A percentile compares a stretch with the other conserved stretches of the same genome.
Conservation (phyloP, 2,113 vertebrate species). For the Cepphus grylle region DNA sequence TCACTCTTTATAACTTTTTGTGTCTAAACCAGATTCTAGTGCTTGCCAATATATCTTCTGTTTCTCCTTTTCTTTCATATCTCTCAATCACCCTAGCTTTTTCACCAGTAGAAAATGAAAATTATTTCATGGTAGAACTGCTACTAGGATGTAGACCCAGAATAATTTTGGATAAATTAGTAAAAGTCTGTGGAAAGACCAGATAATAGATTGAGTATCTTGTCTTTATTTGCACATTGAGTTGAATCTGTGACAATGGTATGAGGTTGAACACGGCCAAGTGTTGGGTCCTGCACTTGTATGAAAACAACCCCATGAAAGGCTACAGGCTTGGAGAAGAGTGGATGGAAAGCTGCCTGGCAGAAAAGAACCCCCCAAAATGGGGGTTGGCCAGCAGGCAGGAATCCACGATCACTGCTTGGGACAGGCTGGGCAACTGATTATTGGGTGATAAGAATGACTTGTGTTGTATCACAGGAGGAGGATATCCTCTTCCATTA, state of each 20-base stretch:
- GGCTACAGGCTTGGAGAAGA: too few relatives aligned
- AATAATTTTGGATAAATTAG: not conserved
- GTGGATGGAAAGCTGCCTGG: too few relatives aligned
- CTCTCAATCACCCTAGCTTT: not conserved
- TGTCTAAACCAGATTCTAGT: not conserved
- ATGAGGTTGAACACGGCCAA: too few relatives aligned
- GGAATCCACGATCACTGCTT: not conserved
- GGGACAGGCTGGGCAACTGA: not conserved
- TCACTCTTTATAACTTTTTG: not conserved
- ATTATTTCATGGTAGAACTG: not conserved
- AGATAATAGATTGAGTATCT: not conserved
- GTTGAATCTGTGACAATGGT: not conserved
- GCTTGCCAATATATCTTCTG: not conserved
- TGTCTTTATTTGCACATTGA: not conserved
- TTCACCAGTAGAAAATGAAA: not conserved
- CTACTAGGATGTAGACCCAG: not conserved
- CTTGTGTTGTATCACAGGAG: not conserved
- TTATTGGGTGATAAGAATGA: not conserved
- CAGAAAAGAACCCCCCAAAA: not conserved
- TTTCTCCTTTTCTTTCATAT: not conserved
- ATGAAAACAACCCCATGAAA: too few relatives aligned
- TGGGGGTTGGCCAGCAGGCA: not conserved
- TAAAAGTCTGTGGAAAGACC: not conserved
- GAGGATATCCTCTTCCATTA: not conserved
- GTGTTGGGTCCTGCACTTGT: too few relatives aligned